phyloP scores from a whole-genome alignment of 2,888 invertebrate species.

The Notocelia uddmanniana region DNA sequence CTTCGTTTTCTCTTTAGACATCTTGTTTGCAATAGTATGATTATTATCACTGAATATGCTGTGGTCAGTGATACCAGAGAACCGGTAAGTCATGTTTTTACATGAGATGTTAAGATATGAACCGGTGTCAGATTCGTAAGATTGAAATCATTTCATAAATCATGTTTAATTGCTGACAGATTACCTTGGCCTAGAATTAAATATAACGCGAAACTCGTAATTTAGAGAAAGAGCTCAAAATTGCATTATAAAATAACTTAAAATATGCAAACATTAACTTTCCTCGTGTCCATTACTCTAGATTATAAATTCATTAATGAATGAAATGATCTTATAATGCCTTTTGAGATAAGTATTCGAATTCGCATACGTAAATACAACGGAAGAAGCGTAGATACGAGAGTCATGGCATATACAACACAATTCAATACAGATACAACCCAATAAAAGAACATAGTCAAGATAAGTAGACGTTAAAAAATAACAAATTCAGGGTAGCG shows the following conservation, averaged over 20 bases:
- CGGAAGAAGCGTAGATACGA: too few relatives aligned
- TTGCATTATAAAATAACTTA: conserved; percentile 3
- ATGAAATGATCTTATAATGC: conserved; percentile 36
- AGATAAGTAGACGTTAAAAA: too few relatives aligned
- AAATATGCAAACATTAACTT: conserved; percentile 41
- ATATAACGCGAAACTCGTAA: background rate
- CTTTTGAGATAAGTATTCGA: conserved; percentile 7
- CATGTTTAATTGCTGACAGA: background rate
- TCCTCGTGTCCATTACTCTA: conserved; percentile 28
- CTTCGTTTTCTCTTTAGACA: conserved; percentile 29
- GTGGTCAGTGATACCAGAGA: conserved; percentile 1
- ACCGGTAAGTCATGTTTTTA: conserved; percentile 5
- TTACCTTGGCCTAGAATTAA: conserved; percentile 39
- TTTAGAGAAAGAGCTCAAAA: conserved; percentile 12
- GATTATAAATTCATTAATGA: conserved; percentile 32
- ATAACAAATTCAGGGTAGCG: too few relatives aligned
- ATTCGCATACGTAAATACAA: conserved; percentile 34
- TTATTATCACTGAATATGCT: conserved; percentile 27
- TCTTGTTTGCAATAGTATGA: conserved; percentile 15
- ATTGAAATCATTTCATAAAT: conserved; percentile 8
- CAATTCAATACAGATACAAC: too few relatives aligned
- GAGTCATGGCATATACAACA: too few relatives aligned
- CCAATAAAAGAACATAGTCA: too few relatives aligned
- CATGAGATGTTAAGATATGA: background rate
- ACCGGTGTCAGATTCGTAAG: conserved; percentile 24